Conservation (phyloP, 2,113 vertebrate species). For the Ciconia stormi region DNA sequence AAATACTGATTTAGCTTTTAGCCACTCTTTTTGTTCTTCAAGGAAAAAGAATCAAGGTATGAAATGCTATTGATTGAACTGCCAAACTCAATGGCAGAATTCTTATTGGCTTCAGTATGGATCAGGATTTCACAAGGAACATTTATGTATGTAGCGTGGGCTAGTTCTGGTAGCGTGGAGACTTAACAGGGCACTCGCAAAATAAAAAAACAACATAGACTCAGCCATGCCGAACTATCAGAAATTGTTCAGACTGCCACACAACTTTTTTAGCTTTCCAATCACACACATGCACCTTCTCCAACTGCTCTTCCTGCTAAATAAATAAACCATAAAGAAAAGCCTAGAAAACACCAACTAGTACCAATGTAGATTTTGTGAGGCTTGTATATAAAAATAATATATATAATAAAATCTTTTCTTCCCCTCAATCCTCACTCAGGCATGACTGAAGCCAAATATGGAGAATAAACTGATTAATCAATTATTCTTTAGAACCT, state of each 20-base stretch:
- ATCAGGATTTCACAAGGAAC: not conserved
- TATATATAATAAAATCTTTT: not conserved
- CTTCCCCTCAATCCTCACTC: not conserved
- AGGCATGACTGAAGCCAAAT: not conserved
- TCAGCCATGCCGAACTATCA: not conserved
- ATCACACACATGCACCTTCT: not conserved
- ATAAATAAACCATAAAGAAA: constrained; percentile 10
- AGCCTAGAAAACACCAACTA: not conserved
- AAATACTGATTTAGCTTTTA: constrained; percentile 12
- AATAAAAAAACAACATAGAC: not conserved
- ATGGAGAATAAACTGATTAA: not conserved
- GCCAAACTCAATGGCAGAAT: not conserved
- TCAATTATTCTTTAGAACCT: not conserved
- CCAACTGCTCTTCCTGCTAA: not conserved
- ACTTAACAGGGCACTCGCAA: not conserved
- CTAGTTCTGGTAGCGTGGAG: not conserved
- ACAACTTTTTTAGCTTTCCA: not conserved
- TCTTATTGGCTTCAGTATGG: not conserved
- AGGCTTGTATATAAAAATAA: not conserved
- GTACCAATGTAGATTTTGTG: not conserved
- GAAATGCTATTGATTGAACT: not conserved
- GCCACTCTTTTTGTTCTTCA: not conserved
- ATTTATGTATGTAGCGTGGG: not conserved
- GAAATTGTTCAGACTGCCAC: not conserved
- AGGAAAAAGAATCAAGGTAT: not conserved